Conservation (phyloP, 2,888 invertebrate species). For the Lithophane ornitopus region DNA sequence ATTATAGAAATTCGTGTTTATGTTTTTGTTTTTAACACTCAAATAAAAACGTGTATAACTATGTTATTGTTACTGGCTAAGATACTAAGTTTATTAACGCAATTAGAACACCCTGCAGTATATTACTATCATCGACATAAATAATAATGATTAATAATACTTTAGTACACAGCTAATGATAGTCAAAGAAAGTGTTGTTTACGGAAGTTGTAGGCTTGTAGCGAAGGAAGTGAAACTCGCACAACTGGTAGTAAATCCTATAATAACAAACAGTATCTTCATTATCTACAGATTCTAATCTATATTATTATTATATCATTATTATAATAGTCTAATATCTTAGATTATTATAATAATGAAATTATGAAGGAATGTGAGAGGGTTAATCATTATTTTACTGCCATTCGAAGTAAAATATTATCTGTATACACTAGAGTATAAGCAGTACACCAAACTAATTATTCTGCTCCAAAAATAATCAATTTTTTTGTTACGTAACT, state of each 20-base stretch:
- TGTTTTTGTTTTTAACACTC: background rate
- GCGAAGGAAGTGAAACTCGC: slow-evolving; percentile 68
- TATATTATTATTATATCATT: too few species aligned
- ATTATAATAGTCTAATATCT: too few species aligned
- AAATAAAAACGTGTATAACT: slow-evolving; percentile 4
- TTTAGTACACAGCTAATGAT: slow-evolving; percentile 31
- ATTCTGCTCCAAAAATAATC: slow-evolving; percentile 3
- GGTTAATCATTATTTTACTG: background rate
- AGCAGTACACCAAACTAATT: background rate
- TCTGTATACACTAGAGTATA: background rate
- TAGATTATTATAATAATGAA: background rate
- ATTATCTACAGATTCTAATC: slow-evolving; percentile 14
- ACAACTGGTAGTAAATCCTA: slow-evolving; percentile 44
- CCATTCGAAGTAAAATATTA: background rate
- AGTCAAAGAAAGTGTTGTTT: slow-evolving; percentile 64
- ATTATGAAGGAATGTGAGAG: slow-evolving; percentile 11
- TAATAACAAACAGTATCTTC: slow-evolving; percentile 28
- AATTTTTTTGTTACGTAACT: slow-evolving; percentile 12
- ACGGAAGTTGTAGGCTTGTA: slow-evolving; percentile 64
- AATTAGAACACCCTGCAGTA: background rate
- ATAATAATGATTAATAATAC: slow-evolving; percentile 32
- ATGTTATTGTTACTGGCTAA: background rate
- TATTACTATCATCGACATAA: slow-evolving; percentile 14
- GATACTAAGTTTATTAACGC: background rate
- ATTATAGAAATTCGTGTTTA: slow-evolving; percentile 23